These are phyloP conservation scores for Triplophysa siluroides DNA, from an alignment of 2,113 vertebrate species.

Conservation along the genomic window DNA sequence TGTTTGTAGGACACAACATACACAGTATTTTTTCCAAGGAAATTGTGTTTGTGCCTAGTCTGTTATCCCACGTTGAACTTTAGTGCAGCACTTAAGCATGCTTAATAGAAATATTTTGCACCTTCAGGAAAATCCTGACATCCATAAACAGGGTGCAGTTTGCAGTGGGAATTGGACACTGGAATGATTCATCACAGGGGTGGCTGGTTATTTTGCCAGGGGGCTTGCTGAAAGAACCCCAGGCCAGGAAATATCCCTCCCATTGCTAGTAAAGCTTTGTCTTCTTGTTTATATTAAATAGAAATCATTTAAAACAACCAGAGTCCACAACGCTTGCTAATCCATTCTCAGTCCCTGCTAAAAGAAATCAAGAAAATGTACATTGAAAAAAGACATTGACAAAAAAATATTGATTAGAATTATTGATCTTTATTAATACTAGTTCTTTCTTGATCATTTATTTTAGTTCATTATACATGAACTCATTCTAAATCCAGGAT, in stretches of 20 bases:
- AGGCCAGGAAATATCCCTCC: constrained; percentile 59
- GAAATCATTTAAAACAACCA: constrained; percentile 74
- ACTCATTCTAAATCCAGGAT: no score
- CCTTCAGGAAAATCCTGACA: constrained; percentile 70
- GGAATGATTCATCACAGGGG: constrained; percentile 62
- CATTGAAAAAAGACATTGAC: constrained; percentile 16
- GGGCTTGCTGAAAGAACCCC: constrained; percentile 55
- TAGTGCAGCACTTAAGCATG: constrained; percentile 13
- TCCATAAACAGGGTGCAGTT: constrained; percentile 67
- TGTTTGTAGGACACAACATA: constrained; percentile 10
- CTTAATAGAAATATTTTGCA: constrained; percentile 65
- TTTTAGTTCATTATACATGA: no score
- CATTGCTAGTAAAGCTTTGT: constrained; percentile 40
- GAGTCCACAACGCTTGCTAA: constrained; percentile 59
- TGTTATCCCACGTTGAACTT: not conserved
- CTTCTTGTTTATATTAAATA: constrained; percentile 64
- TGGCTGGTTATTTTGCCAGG: constrained; percentile 72
- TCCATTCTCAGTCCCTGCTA: constrained; percentile 50
- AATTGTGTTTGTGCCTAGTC: constrained; percentile 12
- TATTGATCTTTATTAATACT: no score
- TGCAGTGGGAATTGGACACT: constrained; percentile 60
- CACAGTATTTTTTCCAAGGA: not conserved
- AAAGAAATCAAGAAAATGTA: constrained; percentile 49
- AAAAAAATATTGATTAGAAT: no score
- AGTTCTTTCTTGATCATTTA: no score